Evolutionary conservation across 2,888 invertebrate species (phyloP).

Genomic region (Isoperla grammatica): DNA sequence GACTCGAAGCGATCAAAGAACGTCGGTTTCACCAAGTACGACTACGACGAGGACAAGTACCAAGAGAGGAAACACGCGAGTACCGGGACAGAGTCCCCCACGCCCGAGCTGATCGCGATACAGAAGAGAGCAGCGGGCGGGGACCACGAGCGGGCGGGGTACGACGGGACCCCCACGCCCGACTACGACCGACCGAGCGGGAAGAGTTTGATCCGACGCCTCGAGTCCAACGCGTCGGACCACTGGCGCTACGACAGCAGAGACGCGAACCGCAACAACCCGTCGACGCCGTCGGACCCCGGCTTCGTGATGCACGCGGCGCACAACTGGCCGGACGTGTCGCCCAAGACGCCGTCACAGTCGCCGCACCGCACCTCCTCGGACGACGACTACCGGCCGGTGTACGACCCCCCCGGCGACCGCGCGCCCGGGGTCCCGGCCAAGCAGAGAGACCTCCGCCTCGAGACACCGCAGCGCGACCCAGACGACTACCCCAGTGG

Average conservation of each 20-base stretch:
- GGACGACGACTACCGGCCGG: slow-evolving; percentile 4
- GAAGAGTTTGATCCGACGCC: too few species aligned
- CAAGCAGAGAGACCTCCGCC: not conserved
- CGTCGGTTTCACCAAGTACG: slow-evolving; percentile 2
- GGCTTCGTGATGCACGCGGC: slow-evolving; percentile 65
- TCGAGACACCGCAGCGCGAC: slow-evolving; percentile 10
- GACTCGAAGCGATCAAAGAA: not conserved
- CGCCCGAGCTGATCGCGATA: not conserved
- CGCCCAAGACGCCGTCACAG: slow-evolving; percentile 55
- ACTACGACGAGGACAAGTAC: not conserved
- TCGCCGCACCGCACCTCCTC: slow-evolving; percentile 39
- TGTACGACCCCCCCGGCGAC: not conserved
- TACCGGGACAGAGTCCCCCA: not conserved
- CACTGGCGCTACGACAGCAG: slow-evolving; percentile 28
- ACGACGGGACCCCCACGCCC: not conserved
- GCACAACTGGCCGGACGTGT: slow-evolving; percentile 54
- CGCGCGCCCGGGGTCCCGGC: not conserved
- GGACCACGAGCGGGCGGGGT: not conserved
- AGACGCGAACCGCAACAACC: slow-evolving; percentile 30
- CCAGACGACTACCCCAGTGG: slow-evolving; percentile 22
- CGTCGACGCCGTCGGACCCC: slow-evolving; percentile 64
- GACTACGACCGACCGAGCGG: not conserved
- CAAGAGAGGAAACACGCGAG: not conserved
- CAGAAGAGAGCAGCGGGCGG: not conserved
- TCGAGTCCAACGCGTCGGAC: not conserved